Conservation (phyloP, 2,888 invertebrate species). For the Drosophila differens region DNA sequence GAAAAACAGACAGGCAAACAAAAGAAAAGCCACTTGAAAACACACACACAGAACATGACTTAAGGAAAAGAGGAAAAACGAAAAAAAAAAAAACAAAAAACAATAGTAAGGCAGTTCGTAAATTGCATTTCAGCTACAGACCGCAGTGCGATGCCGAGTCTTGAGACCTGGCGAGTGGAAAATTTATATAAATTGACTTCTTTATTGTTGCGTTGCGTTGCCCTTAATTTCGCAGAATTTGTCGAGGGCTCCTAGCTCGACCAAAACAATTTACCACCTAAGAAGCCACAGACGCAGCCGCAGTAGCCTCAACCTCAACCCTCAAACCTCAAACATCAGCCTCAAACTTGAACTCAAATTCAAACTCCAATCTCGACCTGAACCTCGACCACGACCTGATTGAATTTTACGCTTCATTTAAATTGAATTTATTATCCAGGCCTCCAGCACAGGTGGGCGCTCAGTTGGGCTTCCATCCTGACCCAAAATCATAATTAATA, state of each 20-base stretch:
- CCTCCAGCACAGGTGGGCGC: slow-evolving; percentile 59
- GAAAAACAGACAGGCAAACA: slow-evolving; percentile 18
- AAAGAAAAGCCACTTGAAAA: slow-evolving; percentile 67
- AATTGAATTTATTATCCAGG: slow-evolving; percentile 78
- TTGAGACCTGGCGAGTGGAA: slow-evolving; percentile 60
- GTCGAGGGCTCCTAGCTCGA: slow-evolving; percentile 41
- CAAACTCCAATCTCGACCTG: slow-evolving; percentile 26
- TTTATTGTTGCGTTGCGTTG: slow-evolving; percentile 69
- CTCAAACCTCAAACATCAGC: slow-evolving; percentile 18
- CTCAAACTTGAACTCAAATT: slow-evolving; percentile 26
- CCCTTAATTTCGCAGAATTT: slow-evolving; percentile 78
- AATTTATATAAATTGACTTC: slow-evolving; percentile 82
- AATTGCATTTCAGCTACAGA: slow-evolving; percentile 72
- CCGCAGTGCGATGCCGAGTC: slow-evolving; percentile 43
- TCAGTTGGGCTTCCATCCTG: slow-evolving; percentile 36
- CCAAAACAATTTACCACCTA: slow-evolving; percentile 77
- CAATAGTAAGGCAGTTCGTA: slow-evolving; percentile 64
- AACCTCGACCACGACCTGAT: slow-evolving; percentile 66
- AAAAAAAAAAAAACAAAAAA: slow-evolving; percentile 28
- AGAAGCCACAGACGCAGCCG: slow-evolving; percentile 71
- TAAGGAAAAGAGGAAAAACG: slow-evolving; percentile 29
- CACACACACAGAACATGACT: slow-evolving; percentile 39
- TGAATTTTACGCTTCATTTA: slow-evolving; percentile 83
- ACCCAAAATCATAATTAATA: slow-evolving; percentile 75
- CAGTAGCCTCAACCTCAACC: slow-evolving; percentile 49